Base-by-base conservation (phyloP, 1,140 invertebrate genomes). In the Temnothorax longispinosus region DNA sequence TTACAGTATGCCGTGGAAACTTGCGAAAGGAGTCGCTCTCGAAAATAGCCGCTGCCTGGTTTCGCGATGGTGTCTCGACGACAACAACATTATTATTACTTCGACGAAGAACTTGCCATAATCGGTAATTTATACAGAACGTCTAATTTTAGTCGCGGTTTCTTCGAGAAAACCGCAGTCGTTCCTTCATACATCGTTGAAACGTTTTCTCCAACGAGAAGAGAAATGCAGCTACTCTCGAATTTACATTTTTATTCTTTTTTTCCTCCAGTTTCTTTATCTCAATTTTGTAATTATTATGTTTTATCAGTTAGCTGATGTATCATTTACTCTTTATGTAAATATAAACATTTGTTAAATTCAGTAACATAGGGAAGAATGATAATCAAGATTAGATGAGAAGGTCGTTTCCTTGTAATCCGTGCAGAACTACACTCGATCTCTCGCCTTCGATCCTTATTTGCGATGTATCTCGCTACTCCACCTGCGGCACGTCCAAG, bases 41-140 rank as follows among this genome's bases (percentile, higher is more conserved):
- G 44, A 89, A 92, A 92, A 92, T 92, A 92, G 74, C 80, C 44
- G 58, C 32, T 54, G 76, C 62, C 27, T 60, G 38, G 35, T 75
- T 87, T 76, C 27, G 44, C 64, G 78, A 86, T 65, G 69, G 44
- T 27, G 85, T 78, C 84, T 21, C 72, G 74, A 84, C 50, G 75
- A 89, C 77, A 88, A 86, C 85, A 64, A 87, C 86, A 87, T 88
- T 92, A 87, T 88, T 92, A 58, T 77, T 77, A 85, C 18, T 44
- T 67, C 69, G 60, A 32, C 64, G 35, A 64, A 71, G 41, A 52
- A 75, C 8, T 64, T 52, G 27, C 18, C n/a, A 82, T 18, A 82
- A 74, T 78, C 44, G 27, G 18, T 18, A 65, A 78, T 82, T 82
- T 60, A 13, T 50, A 74, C 47, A 21, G 27, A 10, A 58, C 35